Evolutionary conservation across 2,113 vertebrate genomes (phyloP), one percentile per base, ranked within the genome.

Genomic region (Corythoichthys haematopterus): DNA sequence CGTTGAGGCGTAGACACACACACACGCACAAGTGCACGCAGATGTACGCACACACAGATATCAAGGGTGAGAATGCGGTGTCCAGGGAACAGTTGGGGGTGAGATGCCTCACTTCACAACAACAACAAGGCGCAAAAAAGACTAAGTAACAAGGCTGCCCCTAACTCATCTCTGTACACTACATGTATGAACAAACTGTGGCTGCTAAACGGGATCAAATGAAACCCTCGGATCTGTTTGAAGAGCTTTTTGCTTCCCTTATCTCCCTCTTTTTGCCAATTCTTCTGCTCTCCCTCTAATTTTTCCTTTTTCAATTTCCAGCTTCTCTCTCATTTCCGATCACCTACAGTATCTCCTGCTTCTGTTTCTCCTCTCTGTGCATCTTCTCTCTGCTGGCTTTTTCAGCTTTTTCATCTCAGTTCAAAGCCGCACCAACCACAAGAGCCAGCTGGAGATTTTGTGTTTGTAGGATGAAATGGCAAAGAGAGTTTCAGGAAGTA

Each of bases 371-470:
- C 37, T 69, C 64, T 68, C 52, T 76, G 64, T 78, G 65, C 71
- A 66, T 77, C 70, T 57, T 67, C 77, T 70, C 76, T 78, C 68
- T 78, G 73, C 69, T 45, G 69, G 77, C 66, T 78, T 81, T 79
- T 73, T 78, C n/a, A 48, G 37, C 36, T 62, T 81, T 78, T 79
- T 80, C 74, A 85, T 85, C 79, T 80, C 73, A 81, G 83, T 88
- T 90, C 88, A 87, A 88, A 88, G 87, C 77, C 63, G 61, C 59
- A 69, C 79, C 72, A 82, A 77, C 84, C 67, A 70, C 84, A 75
- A 66, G 65, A 87, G 80, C 76, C 86, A 87, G 86, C 88, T 85
- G 79, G 88, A 87, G 78, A 70, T 80, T 81, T 87, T 82, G 78
- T 86, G 75, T 87, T 89, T 84, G 84, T 83, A 76, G 79, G 81